These are phyloP conservation scores for Lerema accius DNA, from an alignment of 1,140 invertebrate genomes.

Conservation along the genomic window DNA sequence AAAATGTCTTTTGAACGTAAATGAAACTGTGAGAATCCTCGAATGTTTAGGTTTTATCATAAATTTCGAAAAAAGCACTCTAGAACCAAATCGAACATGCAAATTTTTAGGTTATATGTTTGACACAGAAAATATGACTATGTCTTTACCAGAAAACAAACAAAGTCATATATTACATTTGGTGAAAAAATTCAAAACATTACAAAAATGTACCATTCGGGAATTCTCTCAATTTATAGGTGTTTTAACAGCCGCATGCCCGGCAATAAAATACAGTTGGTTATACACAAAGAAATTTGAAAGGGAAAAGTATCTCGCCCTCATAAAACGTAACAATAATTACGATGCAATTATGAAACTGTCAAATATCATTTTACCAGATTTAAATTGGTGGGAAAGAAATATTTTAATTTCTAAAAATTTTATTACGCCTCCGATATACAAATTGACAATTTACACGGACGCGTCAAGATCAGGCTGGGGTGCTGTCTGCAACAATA, in stretches of 20 bases:
- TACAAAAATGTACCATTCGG: constrained; percentile 29
- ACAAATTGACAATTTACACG: constrained; percentile 6
- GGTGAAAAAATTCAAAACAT: constrained; percentile 21
- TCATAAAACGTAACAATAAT: not conserved
- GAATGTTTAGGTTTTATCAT: constrained; percentile 43
- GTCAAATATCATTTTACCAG: not conserved
- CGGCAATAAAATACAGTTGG: constrained; percentile 13
- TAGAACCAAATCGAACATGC: constrained; percentile 31
- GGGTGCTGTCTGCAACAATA: constrained; percentile 8
- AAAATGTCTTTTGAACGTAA: constrained; percentile 27
- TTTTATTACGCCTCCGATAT: not conserved
- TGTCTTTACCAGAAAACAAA: constrained; percentile 42
- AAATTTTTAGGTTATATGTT: constrained; percentile 44
- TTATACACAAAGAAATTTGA: constrained; percentile 8
- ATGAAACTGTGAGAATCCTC: constrained; percentile 35
- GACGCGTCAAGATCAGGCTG: constrained; percentile 7
- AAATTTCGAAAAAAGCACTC: constrained; percentile 45
- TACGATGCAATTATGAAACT: constrained; percentile 2
- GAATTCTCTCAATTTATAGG: constrained; percentile 26
- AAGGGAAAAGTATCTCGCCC: not conserved
- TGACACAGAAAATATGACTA: constrained; percentile 24
- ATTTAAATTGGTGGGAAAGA: constrained; percentile 3
- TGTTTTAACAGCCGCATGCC: constrained; percentile 15
- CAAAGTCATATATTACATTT: constrained; percentile 27
- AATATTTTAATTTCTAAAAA: not conserved